Base-by-base conservation (phyloP, 2,888 invertebrate genomes). In the Erynnis tages region DNA sequence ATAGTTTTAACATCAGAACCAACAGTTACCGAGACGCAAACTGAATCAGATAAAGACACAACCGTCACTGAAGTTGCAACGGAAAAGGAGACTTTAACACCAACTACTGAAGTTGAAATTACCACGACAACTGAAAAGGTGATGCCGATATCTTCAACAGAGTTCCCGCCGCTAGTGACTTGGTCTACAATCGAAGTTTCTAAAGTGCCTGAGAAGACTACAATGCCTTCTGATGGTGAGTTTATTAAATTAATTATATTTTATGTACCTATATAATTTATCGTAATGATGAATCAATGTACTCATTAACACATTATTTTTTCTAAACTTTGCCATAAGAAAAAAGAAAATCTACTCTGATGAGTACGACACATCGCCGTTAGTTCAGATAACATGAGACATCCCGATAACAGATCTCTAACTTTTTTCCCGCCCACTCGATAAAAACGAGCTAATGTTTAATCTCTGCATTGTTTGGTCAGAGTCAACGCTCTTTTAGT, bases 111-210 rank as follows among this genome's bases (percentile, higher is more conserved):
- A 38, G 59, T 63, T 35, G 69, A 70, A 53, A 53, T 61, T 59
- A 62, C 73, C 5, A 44, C 60, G 21, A 62, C 62, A 25, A 41
- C 46, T 17, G 10, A 43, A 11, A 38, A 52, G 10, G 4, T 37
- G 7, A 29, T 41, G 5, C 55, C 67, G 54, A 57, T 67, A 8
- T 64, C 71, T 30, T 66, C 80, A 3, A 79, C 78, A 4, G 78
- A 78, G 2, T 79, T 68, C 44, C 79, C 78, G 4, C 75, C 79
- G 2, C 70, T 91, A 0, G 89, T 91, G 2, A 92, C 92, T 2
- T 91, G 91, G 91, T 90, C 91, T 11, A 79, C 67, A 0, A 76
- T 90, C 7, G 89, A 88, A 35, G 69, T 58, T 1, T 76, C 79
- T 0, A 80, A 78, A 55, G 59, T 68, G 0, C 76, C 83, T 1